Base-by-base conservation (phyloP, 2,113 vertebrate species). In the Psophia crepitans region DNA sequence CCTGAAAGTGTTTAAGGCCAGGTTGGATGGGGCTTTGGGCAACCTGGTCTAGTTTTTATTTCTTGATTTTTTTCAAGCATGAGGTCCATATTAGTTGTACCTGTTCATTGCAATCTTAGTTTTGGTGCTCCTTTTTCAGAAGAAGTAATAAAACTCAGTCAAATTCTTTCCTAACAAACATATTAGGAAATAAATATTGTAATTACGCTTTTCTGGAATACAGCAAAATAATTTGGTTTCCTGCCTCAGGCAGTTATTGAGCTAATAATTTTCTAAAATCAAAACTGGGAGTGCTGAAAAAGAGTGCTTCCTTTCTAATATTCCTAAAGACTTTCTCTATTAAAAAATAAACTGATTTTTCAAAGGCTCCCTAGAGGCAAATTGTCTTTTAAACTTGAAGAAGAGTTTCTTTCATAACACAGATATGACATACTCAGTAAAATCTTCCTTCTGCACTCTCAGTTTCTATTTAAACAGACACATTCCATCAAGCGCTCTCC, bases 261-360 rank as follows among this genome's bases (percentile, higher is more conserved):
- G 48, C 32, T 63, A 90, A 77, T 93, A 91, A 81, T 94, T 93
- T 95, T 87, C 76, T 90, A 65, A 84, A 95, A 87, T 82, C 65
- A 91, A 89, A 97, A 94, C 16, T 48, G 65, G 27, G 57, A 75
- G 16, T 22, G 37, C 79, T 68, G 65, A 82, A 95, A 90, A 80
- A 51, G 10, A 54, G n/a, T 58, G 56, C 37, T 92, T 84, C 46
- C 64, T 90, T 89, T 93, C 57, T 75, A 84, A 81, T 84, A 81
- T 44, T 92, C 26, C 39, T 90, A 60, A 93, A 87, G 33, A 75
- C 39, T 53, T 77, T 66, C 49, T 88, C 74, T 90, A 91, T 56
- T 87, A 84, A 92, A 90, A 90, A 84, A n/a, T 14, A n/a, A 7
- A 66, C 22, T 41, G 78, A 61, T 53, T 92, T 96, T 92, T 48